These are phyloP conservation scores for Chorisops tibialis DNA, from an alignment of 2,888 invertebrate genomes.

Conservation along the genomic window DNA sequence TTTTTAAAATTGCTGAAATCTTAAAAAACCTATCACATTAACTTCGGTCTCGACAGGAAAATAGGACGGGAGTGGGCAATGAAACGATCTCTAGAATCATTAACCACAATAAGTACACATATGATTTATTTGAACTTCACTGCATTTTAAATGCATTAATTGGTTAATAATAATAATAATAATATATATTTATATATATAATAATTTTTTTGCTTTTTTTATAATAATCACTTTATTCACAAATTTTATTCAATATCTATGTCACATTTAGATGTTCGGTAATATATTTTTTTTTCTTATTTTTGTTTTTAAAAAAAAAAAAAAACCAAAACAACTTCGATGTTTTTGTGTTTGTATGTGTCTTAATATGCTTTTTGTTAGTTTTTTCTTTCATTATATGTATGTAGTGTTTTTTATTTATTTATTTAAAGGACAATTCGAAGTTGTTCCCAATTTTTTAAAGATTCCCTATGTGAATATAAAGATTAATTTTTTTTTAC, in stretches of 20 bases:
- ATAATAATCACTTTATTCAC: conserved; percentile 34
- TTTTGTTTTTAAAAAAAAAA: neutral
- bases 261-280: conserved; percentile 32
- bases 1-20: no score
- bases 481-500: conserved; percentile 24
- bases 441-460: conserved; percentile 28
- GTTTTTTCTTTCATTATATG: conserved; percentile 10
- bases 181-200: conserved; percentile 27
- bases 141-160: conserved; percentile 29
- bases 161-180: conserved; percentile 29
- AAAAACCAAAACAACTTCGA: conserved; percentile 25
- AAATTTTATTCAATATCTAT: conserved; percentile 31
- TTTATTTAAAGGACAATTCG: conserved; percentile 16
- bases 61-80: no score
- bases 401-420: neutral
- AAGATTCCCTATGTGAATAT: conserved; percentile 31
- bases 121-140: conserved; percentile 34
- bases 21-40: no score
- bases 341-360: conserved; percentile 22
- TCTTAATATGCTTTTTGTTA: conserved; percentile 15
- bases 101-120: conserved; percentile 34
- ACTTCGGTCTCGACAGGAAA: no score
- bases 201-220: conserved; percentile 19
- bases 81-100: conserved; percentile 23
- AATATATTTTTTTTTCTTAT: conserved; percentile 9